These are phyloP conservation scores for Myanophis thanlyinensis DNA, from an alignment of 2,113 vertebrate species.

Conservation along the genomic window DNA sequence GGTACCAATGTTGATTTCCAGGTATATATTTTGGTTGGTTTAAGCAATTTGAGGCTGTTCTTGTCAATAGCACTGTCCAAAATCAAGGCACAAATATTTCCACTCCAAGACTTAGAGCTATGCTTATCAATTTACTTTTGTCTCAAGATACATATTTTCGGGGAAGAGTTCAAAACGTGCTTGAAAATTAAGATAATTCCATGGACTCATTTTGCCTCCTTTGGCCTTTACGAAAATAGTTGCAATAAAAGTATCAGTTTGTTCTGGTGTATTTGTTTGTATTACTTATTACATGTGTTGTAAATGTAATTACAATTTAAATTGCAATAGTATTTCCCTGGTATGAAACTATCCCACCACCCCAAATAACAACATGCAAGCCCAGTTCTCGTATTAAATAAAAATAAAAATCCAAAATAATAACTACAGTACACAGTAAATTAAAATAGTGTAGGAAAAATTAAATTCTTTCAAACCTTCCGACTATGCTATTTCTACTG, in stretches of 20 bases:
- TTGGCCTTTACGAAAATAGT: not conserved
- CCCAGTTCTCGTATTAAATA: not conserved
- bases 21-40: not conserved
- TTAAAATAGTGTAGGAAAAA: not conserved
- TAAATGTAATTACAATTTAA: not conserved
- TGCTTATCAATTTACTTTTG: not conserved
- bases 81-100: not conserved
- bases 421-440: not conserved
- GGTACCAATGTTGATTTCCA: not conserved
- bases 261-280: not conserved
- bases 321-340: not conserved
- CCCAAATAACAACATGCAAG: not conserved
- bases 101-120: not conserved
- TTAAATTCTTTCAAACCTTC: not conserved
- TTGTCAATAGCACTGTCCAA: not conserved
- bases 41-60: not conserved
- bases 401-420: not conserved
- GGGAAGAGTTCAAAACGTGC: not conserved
- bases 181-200: not conserved
- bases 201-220: not conserved
- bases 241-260: not conserved
- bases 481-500: not conserved
- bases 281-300: not conserved
- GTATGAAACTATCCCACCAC: not conserved
- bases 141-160: not conserved